Percentiles rank a stretch among this genome's conserved stretches.
phyloP scores from a whole-genome alignment of 2,888 invertebrate genomes.

The Aspidiotus destructor region DNA sequence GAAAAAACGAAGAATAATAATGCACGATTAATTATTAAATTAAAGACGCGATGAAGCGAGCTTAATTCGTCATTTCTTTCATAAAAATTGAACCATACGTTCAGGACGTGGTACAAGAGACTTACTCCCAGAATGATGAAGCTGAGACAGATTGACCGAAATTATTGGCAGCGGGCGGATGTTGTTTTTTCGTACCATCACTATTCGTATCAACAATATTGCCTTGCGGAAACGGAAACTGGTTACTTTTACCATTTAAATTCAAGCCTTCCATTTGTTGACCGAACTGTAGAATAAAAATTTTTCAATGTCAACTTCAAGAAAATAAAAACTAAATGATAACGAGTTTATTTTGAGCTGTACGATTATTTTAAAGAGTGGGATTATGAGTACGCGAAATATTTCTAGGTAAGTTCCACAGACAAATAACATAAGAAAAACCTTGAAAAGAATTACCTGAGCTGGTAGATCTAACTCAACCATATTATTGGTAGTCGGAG shows the following conservation, averaged over 20 bases:
- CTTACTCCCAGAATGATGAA: constrained; percentile 22
- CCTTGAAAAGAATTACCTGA: too few species aligned
- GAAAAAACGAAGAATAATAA: not conserved
- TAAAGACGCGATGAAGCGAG: too few species aligned
- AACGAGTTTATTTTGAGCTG: not conserved
- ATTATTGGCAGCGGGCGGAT: not conserved
- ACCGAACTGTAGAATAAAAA: constrained; percentile 6
- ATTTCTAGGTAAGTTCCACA: too few species aligned
- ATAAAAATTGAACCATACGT: too few species aligned
- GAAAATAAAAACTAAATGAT: not conserved
- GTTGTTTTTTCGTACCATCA: constrained; percentile 9
- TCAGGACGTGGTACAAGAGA: too few species aligned
- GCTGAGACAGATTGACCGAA: constrained; percentile 19
- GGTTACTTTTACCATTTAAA: constrained; percentile 1
- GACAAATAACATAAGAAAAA: too few species aligned
- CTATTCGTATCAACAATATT: constrained; percentile 21
- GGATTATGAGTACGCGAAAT: not conserved
- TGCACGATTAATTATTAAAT: not conserved
- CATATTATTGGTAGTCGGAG: too few species aligned
- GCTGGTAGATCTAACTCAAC: too few species aligned
- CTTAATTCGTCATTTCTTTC: too few species aligned
- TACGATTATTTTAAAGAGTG: not conserved
- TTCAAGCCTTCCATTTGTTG: constrained; percentile 27
- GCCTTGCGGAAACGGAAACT: constrained; percentile 8
- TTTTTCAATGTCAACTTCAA: not conserved